Base-by-base conservation (phyloP, 2,888 invertebrate genomes). In the Incurvaria masculella region DNA sequence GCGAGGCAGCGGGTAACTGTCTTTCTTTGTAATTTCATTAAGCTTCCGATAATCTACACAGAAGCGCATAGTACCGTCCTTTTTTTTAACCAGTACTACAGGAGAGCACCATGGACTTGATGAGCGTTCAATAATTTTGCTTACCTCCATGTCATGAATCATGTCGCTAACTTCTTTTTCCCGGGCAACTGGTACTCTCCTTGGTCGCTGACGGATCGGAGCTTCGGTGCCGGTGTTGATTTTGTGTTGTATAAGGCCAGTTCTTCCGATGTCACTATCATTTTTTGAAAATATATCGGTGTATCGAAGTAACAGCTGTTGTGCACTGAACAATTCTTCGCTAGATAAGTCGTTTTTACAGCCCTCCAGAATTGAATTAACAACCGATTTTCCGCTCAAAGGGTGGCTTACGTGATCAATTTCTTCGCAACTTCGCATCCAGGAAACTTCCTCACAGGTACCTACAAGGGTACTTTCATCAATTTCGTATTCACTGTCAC, bases 1-100 rank as follows among this genome's bases (percentile, higher is more conserved):
- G 10, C 64, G 51, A 1, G 70, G 70, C 2, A 67, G 43, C 1
- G 65, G 66, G 45, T 70, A 70, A 53, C 54, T 23, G 55, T 58
- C 55, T 21, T 58, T 42, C 48, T 44, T 21, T 45, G 52, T 41
- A 51, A 49, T 21, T 50, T 45, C 42, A 45, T 42, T 18, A 46
- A 49, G 44, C 52, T 52, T 44, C 53, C 56, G 18, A 20, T 44
- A 44, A 18, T 48, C 44, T 14, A 56, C 52, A 47, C 55, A 56
- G 38, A 56, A 56, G 21, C 55, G 45, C 8, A 50, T 54, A 21
- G 46, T 42, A 2, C 52, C 52, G 45, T 55, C 52, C 41, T 55
- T 55, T 50, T 53, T 57, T 26, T 47, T 53, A 2, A 57, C 56
- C 3, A 55, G 43, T 2, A 57, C 53, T 2, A 57, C 52, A 21